phyloP scores from a whole-genome alignment of 2,797 vertebrate genomes.

The Hydrolagus colliei region DNA sequence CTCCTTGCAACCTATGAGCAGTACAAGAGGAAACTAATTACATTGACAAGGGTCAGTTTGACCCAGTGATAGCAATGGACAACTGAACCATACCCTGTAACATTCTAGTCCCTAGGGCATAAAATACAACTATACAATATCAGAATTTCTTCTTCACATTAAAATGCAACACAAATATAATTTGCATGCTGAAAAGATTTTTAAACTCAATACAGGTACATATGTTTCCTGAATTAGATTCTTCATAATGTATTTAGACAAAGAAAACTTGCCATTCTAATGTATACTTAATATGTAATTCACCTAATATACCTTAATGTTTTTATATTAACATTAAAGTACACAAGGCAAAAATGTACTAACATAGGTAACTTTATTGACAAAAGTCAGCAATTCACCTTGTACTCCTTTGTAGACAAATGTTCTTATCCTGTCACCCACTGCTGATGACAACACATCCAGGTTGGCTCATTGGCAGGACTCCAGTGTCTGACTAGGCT shows the following conservation, averaged over 20 bases:
- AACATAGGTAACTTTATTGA: neutral
- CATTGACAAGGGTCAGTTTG: neutral
- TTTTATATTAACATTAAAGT: neutral
- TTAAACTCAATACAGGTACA: neutral
- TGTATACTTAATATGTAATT: too few species aligned
- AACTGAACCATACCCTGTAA: neutral
- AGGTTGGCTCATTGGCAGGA: too few species aligned
- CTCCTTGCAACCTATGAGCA: neutral
- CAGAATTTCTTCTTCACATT: too few species aligned
- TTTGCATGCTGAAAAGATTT: neutral
- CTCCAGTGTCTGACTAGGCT: too few species aligned
- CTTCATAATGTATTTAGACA: neutral
- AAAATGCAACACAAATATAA: too few species aligned
- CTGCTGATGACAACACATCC: too few species aligned
- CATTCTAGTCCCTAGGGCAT: neutral
- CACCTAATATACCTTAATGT: neutral
- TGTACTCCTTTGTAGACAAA: neutral
- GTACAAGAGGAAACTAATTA: neutral
- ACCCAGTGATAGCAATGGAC: neutral
- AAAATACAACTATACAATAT: neutral
- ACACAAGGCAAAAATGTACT: neutral
- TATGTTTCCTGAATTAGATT: neutral
- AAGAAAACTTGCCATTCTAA: too few species aligned
- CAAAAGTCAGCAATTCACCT: slow-evolving; percentile 5
- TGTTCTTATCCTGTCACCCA: too few species aligned